A percentile compares a stretch with the other conserved stretches of the same genome.
Evolutionary conservation across 1,140 invertebrate species (phyloP).

Genomic region (Bombus terrestris): DNA sequence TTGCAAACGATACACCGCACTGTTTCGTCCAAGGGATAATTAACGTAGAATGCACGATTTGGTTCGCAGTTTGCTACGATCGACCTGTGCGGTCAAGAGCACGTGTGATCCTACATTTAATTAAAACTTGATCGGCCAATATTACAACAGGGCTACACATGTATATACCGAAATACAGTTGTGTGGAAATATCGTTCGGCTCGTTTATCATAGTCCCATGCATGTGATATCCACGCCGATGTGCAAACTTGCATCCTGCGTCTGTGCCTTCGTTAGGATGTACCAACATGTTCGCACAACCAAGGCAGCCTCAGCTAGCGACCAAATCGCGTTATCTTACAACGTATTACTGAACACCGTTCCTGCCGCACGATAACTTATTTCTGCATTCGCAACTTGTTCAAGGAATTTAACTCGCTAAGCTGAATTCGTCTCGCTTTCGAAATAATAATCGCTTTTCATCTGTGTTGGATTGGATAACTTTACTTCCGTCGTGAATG

Average conservation of each 20-base stretch:
- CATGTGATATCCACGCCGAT: not conserved
- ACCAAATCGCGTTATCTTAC: conserved; percentile 59
- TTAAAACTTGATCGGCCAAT: conserved; percentile 12
- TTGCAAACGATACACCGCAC: not conserved
- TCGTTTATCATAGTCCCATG: conserved; percentile 23
- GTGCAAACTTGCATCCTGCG: conserved; percentile 1
- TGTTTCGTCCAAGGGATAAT: not conserved
- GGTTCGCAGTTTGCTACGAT: not conserved
- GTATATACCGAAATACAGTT: not conserved
- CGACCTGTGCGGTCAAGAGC: not conserved
- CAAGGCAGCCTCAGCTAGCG: conserved; percentile 8
- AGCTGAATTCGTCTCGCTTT: not conserved
- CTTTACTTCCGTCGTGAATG: not conserved
- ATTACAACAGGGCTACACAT: not conserved
- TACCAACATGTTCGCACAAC: not conserved
- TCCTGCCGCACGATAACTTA: conserved; percentile 26
- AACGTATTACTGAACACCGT: conserved; percentile 28
- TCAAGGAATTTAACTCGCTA: not conserved
- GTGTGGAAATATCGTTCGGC: conserved; percentile 46
- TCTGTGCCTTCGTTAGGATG: not conserved
- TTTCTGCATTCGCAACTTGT: not conserved
- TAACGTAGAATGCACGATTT: not conserved
- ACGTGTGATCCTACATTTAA: not conserved
- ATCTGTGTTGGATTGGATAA: not conserved
- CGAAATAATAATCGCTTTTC: not conserved